Conservation (phyloP, 53 echinoderm and acorn worm genomes). For the Echinometra lucunter region DNA sequence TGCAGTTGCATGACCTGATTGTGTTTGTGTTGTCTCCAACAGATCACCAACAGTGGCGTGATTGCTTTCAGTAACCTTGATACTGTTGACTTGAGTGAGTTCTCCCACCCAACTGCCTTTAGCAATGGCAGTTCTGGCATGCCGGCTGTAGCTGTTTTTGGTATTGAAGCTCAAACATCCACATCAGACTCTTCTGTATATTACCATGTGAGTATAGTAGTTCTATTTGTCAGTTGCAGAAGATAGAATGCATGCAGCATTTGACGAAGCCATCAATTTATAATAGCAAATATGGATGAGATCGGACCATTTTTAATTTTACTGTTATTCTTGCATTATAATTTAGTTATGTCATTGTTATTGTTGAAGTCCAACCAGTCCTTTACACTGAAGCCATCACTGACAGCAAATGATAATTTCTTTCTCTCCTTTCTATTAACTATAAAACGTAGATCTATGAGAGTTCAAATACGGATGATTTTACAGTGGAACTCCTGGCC, state of each 20-base stretch:
- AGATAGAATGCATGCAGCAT: too few relatives aligned
- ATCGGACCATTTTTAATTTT: too few relatives aligned
- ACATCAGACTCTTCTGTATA: constrained; percentile 17
- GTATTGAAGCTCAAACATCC: constrained; percentile 17
- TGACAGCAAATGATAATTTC: too few relatives aligned
- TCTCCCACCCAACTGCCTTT: constrained; percentile 45
- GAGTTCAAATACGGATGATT: neutral
- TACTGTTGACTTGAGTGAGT: constrained; percentile 49
- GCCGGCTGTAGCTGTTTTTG: neutral
- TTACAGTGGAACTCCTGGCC: constrained; percentile 3
- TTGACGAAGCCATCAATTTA: too few relatives aligned
- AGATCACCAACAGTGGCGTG: constrained; percentile 63
- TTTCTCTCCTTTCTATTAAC: neutral
- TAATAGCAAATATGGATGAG: too few relatives aligned
- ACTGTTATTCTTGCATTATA: too few relatives aligned
- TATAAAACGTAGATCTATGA: constrained; percentile 44
- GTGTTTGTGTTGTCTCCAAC: neutral
- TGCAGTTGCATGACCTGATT: too few relatives aligned
- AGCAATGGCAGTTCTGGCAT: neutral
- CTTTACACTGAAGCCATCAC: too few relatives aligned
- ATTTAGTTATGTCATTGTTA: too few relatives aligned
- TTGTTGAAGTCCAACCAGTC: too few relatives aligned
- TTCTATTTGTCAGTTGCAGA: too few relatives aligned
- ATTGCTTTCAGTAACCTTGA: constrained; percentile 15
- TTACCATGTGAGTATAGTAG: constrained; percentile 14